A percentile compares a stretch with the other conserved stretches of the same genome.
phyloP scores from a whole-genome alignment of 2,888 invertebrate species.

The Watsonalla binaria region DNA sequence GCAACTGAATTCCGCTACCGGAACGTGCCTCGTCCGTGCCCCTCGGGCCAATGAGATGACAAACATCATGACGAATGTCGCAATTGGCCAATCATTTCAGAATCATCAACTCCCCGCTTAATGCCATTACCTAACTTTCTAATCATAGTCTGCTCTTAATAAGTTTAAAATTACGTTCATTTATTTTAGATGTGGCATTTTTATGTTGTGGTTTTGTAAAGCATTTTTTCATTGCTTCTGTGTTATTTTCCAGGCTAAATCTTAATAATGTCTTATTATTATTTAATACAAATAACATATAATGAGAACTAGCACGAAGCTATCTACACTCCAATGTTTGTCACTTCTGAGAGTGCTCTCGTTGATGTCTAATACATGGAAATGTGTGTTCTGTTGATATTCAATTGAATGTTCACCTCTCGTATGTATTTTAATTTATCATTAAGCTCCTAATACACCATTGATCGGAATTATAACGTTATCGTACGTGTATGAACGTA shows the following conservation, averaged over 20 bases:
- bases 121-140: background rate
- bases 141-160: background rate
- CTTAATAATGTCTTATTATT: too few relatives aligned
- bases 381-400: too few relatives aligned
- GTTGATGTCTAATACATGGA: too few relatives aligned
- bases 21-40: slow-evolving; percentile 29
- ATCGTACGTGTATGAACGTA: background rate
- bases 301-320: too few relatives aligned
- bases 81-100: background rate
- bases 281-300: too few relatives aligned
- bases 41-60: slow-evolving; percentile 13
- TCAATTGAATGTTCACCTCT: too few relatives aligned
- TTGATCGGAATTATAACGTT: background rate
- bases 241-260: background rate
- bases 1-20: slow-evolving; percentile 57
- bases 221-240: too few relatives aligned
- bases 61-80: slow-evolving; percentile 2
- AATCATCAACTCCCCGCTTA: background rate
- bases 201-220: background rate
- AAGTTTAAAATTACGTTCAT: background rate
- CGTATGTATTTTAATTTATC: too few relatives aligned
- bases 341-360: too few relatives aligned
- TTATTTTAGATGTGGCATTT: background rate
- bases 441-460: too few relatives aligned
- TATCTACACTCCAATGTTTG: too few relatives aligned